These are phyloP conservation scores for Ctenopoma multispine DNA, from an alignment of 2,797 vertebrate genomes.

Conservation along the genomic window DNA sequence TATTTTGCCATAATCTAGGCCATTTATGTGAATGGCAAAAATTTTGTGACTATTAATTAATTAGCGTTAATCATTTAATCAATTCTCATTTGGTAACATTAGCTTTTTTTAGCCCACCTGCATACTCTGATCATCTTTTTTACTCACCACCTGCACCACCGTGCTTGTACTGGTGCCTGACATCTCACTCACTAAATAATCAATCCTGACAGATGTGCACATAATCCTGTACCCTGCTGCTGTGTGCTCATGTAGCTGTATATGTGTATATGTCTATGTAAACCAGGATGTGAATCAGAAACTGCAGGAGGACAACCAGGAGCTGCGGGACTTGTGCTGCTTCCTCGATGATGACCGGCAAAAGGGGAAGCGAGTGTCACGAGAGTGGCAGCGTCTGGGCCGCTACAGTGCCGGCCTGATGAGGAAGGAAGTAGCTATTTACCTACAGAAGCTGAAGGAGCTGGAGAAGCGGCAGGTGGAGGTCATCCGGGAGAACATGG, in stretches of 20 bases:
- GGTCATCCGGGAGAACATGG: conserved; percentile 93
- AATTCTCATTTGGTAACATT: too few relatives aligned
- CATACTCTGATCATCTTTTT: too few relatives aligned
- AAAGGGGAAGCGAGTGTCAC: conserved; percentile 94
- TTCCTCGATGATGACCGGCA: conserved; percentile 97
- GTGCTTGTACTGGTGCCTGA: too few relatives aligned
- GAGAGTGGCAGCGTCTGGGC: conserved; percentile 96
- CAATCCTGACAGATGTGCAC: neutral
- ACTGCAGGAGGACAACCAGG: conserved; percentile 97
- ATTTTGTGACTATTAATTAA: too few relatives aligned
- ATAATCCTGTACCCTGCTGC: too few relatives aligned
- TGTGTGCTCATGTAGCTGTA: conserved; percentile 15
- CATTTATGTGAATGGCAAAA: too few relatives aligned
- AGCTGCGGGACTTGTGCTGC: conserved; percentile 95
- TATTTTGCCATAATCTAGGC: too few relatives aligned
- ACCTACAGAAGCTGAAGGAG: conserved; percentile 94
- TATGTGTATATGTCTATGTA: conserved; percentile 40
- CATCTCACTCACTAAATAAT: conserved; percentile 5
- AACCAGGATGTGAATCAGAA: conserved; percentile 97
- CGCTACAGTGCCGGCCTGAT: conserved; percentile 92
- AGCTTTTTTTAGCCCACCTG: too few relatives aligned
- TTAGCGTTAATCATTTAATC: too few relatives aligned
- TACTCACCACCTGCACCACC: too few relatives aligned
- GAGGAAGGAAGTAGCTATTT: conserved; percentile 94
- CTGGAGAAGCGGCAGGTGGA: conserved; percentile 93